Evolutionary conservation across 2,888 invertebrate species (phyloP).

Genomic region (Hypomecis atomaria): DNA sequence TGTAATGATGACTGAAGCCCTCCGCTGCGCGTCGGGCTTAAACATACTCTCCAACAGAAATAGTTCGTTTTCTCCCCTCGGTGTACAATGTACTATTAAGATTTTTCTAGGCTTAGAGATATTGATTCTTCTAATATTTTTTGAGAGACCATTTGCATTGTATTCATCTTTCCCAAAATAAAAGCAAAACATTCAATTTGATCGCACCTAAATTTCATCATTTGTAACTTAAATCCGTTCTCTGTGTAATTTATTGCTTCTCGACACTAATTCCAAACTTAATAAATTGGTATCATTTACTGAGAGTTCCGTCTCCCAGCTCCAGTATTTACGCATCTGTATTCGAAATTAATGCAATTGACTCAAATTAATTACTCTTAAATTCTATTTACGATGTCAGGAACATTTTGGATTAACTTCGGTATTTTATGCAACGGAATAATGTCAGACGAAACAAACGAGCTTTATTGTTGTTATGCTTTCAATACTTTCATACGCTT

Average conservation of each 20-base stretch:
- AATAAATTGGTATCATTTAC: constrained; percentile 37
- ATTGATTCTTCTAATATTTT: too few relatives aligned
- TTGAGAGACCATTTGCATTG: too few relatives aligned
- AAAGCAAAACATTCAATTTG: not conserved
- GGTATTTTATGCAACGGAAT: constrained; percentile 8
- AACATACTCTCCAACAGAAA: too few relatives aligned
- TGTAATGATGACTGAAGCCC: too few relatives aligned
- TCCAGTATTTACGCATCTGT: constrained; percentile 25
- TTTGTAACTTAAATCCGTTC: constrained; percentile 33
- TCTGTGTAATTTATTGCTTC: constrained; percentile 26
- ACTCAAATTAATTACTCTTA: constrained; percentile 28
- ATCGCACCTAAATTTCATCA: constrained; percentile 17
- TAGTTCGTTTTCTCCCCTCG: too few relatives aligned
- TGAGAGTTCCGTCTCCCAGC: constrained; percentile 29
- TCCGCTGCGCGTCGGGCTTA: too few relatives aligned
- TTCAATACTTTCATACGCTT: too few relatives aligned
- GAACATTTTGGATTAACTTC: constrained; percentile 25
- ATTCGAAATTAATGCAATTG: constrained; percentile 32
- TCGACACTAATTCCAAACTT: constrained; percentile 30
- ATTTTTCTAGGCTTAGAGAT: too few relatives aligned
- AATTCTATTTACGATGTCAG: constrained; percentile 26
- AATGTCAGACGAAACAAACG: constrained; percentile 4
- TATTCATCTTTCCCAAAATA: not conserved
- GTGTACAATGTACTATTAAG: too few relatives aligned
- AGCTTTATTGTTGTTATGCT: not conserved